Percentiles rank a stretch among this genome's conserved stretches.
These are phyloP conservation scores for Diadema setosum DNA, from an alignment of 35 echinoderm and acorn worm genomes.

Conservation along the genomic window DNA sequence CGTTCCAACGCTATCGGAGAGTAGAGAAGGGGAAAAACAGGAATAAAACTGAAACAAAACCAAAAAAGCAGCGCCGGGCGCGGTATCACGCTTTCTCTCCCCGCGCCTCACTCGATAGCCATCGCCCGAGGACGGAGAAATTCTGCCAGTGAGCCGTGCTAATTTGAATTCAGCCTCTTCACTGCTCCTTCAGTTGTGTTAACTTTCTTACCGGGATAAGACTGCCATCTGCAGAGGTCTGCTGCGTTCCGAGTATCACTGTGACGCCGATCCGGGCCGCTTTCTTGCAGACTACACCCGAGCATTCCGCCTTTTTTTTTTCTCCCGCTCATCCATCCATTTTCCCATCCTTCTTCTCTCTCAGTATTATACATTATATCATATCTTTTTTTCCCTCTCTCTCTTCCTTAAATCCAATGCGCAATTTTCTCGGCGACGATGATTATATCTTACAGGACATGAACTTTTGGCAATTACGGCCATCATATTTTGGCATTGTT, in stretches of 20 bases:
- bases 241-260: neutral
- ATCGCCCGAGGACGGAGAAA: neutral
- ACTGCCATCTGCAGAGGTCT: neutral
- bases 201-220: neutral
- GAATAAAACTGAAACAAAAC: too few species aligned
- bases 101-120: neutral
- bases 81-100: neutral
- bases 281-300: neutral
- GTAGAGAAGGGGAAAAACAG: too few species aligned
- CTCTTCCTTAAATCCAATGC: too few species aligned
- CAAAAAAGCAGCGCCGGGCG: neutral
- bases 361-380: too few species aligned
- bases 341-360: too few species aligned
- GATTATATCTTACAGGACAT: too few species aligned
- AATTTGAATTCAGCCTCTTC: slow-evolving; percentile 3
- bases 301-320: neutral
- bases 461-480: too few species aligned
- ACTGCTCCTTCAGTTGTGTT: slow-evolving; percentile 23
- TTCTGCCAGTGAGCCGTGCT: neutral
- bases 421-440: too few species aligned
- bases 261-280: neutral
- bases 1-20: too few species aligned
- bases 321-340: neutral
- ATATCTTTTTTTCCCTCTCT: too few species aligned
- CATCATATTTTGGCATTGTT: too few species aligned